Evolutionary conservation across 2,888 invertebrate species (phyloP).

Genomic region (Callosobruchus maculatus): DNA sequence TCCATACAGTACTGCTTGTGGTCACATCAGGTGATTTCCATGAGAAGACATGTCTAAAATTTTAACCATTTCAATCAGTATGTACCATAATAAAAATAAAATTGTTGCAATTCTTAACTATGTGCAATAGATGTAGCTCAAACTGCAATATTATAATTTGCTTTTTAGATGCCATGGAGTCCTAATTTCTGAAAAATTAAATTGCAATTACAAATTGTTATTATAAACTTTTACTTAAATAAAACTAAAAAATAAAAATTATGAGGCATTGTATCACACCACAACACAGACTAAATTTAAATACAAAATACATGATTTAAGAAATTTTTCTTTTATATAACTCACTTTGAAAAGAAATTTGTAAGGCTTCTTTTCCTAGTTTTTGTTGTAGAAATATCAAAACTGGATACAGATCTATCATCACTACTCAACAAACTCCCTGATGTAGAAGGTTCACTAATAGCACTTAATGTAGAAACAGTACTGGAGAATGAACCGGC

Average conservation of each 20-base stretch:
- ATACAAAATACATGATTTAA: no score
- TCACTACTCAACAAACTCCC: conserved; percentile 53
- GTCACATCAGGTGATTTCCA: conserved; percentile 44
- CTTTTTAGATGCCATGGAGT: no score
- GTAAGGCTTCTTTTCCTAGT: conserved; percentile 60
- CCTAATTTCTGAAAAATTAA: no score
- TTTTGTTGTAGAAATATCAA: conserved; percentile 45
- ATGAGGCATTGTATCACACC: no score
- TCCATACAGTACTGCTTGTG: conserved; percentile 39
- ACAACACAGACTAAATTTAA: no score
- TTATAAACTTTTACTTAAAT: no score
- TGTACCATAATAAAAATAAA: no score
- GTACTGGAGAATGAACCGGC: conserved; percentile 67
- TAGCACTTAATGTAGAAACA: conserved; percentile 65
- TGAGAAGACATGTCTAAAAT: conserved; percentile 49
- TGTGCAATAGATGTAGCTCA: no score
- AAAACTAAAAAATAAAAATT: no score
- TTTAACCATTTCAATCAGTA: not conserved
- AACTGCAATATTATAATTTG: no score
- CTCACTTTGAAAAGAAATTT: conserved; percentile 62
- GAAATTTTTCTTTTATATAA: conserved; percentile 8
- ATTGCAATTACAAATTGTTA: no score
- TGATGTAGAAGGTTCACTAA: conserved; percentile 66
- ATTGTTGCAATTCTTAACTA: not conserved
- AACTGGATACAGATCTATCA: conserved; percentile 36